Conservation (phyloP, 2,113 vertebrate species). For the Syngnathus floridae region DNA sequence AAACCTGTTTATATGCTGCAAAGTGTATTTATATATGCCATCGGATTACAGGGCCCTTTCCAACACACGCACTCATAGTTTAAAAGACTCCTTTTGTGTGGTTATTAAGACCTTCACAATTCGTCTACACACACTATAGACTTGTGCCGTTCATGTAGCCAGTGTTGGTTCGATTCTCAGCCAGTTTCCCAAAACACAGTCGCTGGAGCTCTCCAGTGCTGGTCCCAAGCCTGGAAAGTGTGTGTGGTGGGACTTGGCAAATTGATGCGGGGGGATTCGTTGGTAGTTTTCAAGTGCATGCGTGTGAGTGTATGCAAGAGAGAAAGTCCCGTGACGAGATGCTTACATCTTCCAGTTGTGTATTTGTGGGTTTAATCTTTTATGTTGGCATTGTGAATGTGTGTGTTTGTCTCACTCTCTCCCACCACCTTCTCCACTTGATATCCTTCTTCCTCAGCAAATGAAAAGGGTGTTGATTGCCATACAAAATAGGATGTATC, state of each 20-base stretch:
- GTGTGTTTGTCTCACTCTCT: slow-evolving; percentile 26
- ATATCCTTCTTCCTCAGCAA: slow-evolving; percentile 1
- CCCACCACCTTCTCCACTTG: slow-evolving; percentile 21
- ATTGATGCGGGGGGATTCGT: slow-evolving; percentile 75
- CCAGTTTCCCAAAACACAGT: not conserved
- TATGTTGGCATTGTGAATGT: slow-evolving; percentile 30
- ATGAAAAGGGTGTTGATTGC: slow-evolving; percentile 10
- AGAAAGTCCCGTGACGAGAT: slow-evolving; percentile 5
- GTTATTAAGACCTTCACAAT: slow-evolving; percentile 46
- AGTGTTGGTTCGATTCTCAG: not conserved
- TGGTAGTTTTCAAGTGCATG: slow-evolving; percentile 67
- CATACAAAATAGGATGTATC: slow-evolving; percentile 10
- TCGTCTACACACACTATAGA: slow-evolving; percentile 19
- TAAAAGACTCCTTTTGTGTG: slow-evolving; percentile 6
- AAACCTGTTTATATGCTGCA: slow-evolving; percentile 74
- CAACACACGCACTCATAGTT: slow-evolving; percentile 17
- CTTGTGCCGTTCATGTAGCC: not conserved
- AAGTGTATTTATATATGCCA: slow-evolving; percentile 72
- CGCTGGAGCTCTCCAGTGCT: slow-evolving; percentile 1
- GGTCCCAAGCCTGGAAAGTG: slow-evolving; percentile 17
- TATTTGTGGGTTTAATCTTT: slow-evolving; percentile 33
- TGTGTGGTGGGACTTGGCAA: slow-evolving; percentile 72
- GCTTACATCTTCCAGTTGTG: slow-evolving; percentile 15
- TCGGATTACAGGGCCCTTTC: slow-evolving; percentile 73
- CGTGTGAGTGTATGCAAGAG: slow-evolving; percentile 25